Percentiles rank a stretch among this genome's conserved stretches.
phyloP scores from a whole-genome alignment of 2,888 invertebrate genomes.

The Phania funesta region DNA sequence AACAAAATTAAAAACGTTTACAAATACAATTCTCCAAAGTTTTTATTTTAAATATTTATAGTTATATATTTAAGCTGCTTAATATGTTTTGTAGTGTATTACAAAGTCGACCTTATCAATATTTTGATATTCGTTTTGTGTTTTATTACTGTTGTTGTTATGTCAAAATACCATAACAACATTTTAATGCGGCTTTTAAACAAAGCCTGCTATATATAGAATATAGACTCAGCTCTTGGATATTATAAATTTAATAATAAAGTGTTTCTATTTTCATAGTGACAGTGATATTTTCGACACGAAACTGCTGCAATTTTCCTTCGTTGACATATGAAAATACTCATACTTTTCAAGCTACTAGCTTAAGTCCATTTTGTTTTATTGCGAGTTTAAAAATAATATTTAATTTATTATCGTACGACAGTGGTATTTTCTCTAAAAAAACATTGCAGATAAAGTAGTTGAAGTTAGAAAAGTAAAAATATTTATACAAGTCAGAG shows the following conservation, averaged over 20 bases:
- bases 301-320: slow-evolving; percentile 15
- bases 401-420: no score
- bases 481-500: no score
- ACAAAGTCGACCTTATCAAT: neutral
- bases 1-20: no score
- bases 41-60: no score
- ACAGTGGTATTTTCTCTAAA: no score
- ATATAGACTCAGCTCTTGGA: neutral
- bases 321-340: neutral
- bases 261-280: slow-evolving; percentile 30
- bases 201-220: slow-evolving; percentile 34
- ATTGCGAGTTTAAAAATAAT: slow-evolving; percentile 15
- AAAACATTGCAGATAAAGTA: no score
- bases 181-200: slow-evolving; percentile 46
- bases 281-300: slow-evolving; percentile 33
- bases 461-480: no score
- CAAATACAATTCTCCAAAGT: no score
- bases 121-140: neutral
- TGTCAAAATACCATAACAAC: slow-evolving; percentile 34
- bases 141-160: neutral
- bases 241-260: slow-evolving; percentile 27
- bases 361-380: slow-evolving; percentile 6
- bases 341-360: neutral
- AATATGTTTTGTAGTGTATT: neutral
- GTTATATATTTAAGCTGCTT: no score